Evolutionary conservation across 1,140 invertebrate genomes (phyloP).

Genomic region (Acromyrmex echinatior): DNA sequence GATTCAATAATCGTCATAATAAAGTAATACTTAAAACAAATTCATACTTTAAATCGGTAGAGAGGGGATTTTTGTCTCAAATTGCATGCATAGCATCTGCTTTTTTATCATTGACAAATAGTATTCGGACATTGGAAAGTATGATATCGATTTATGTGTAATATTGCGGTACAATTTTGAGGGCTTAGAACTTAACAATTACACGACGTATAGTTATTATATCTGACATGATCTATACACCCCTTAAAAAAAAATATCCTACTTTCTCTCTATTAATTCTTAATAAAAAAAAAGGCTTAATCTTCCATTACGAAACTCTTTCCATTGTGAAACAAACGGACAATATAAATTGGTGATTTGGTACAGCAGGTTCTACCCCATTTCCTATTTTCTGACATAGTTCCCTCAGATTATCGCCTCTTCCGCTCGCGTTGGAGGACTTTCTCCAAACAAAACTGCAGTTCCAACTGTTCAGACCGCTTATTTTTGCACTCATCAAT

Average conservation of each 20-base stretch:
- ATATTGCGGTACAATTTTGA: background rate
- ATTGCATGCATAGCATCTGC: background rate
- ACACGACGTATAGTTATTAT: background rate
- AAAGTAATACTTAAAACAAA: slow-evolving; percentile 28
- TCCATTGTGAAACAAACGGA: background rate
- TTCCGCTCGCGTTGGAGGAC: slow-evolving; percentile 1
- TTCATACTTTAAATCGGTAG: background rate
- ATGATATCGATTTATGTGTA: background rate
- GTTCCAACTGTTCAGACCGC: background rate
- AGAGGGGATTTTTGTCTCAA: background rate
- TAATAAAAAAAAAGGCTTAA: background rate
- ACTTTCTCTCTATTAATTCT: background rate
- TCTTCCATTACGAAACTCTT: background rate
- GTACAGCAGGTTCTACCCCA: background rate
- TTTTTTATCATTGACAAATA: background rate
- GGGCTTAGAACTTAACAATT: background rate
- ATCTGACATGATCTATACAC: background rate
- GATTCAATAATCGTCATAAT: slow-evolving; percentile 44
- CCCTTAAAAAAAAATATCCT: background rate
- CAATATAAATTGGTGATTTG: background rate
- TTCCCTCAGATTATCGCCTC: background rate
- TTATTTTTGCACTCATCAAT: slow-evolving; percentile 2
- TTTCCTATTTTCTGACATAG: background rate
- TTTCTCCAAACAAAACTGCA: background rate
- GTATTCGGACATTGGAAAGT: background rate